phyloP scores from a whole-genome alignment of 2,113 vertebrate genomes.

The Pionites leucogaster region DNA sequence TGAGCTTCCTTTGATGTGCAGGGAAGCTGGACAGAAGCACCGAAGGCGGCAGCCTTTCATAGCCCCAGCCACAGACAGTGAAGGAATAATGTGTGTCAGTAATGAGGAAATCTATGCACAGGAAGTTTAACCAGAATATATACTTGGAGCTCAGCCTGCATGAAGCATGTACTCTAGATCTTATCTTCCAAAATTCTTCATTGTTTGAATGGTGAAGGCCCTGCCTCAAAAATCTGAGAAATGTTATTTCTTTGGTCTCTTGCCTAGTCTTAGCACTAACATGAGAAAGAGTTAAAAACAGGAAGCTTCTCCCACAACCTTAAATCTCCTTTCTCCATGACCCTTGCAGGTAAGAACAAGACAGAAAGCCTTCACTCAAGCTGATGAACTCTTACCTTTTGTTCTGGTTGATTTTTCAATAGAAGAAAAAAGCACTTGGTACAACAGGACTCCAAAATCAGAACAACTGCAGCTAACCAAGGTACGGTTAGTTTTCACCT shows the following conservation, averaged over 20 bases:
- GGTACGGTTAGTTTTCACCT: neutral
- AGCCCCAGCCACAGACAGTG: neutral
- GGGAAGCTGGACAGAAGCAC: neutral
- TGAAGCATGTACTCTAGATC: slow-evolving; percentile 11
- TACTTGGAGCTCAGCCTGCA: slow-evolving; percentile 1
- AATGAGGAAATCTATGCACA: neutral
- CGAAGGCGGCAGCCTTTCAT: neutral
- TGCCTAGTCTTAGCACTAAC: neutral
- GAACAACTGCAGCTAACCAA: neutral
- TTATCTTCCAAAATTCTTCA: slow-evolving; percentile 45
- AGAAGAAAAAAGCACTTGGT: neutral
- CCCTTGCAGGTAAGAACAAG: neutral
- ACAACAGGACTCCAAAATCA: neutral
- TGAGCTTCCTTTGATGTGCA: neutral
- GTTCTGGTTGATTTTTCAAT: neutral
- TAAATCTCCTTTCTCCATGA: neutral
- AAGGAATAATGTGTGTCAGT: neutral
- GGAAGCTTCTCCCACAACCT: neutral
- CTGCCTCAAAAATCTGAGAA: slow-evolving; percentile 47
- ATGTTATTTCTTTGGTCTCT: slow-evolving; percentile 33
- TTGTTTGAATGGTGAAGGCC: neutral
- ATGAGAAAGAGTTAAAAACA: slow-evolving; percentile 3
- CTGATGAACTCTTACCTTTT: neutral
- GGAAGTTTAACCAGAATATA: slow-evolving; percentile 11
- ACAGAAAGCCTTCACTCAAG: neutral